phyloP scores from a whole-genome alignment of 2,888 invertebrate genomes.

The Clunio marinus region DNA sequence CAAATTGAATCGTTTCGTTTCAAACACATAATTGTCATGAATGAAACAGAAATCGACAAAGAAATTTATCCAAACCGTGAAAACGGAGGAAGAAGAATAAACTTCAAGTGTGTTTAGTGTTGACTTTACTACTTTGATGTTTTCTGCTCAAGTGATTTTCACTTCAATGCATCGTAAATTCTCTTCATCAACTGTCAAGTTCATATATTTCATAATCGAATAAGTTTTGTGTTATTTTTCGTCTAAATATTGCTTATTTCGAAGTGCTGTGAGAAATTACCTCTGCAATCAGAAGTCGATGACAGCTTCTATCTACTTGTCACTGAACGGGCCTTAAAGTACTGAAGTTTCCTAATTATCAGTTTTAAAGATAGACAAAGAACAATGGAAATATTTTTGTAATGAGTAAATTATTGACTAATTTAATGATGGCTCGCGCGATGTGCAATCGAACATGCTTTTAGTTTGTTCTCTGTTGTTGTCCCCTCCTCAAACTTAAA shows the following conservation, averaged over 20 bases:
- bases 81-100: not conserved
- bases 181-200: not conserved
- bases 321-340: no score
- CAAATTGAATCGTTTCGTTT: not conserved
- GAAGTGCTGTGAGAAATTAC: not conserved
- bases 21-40: not conserved
- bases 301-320: not conserved
- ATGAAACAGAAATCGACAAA: not conserved
- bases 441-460: not conserved
- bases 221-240: no score
- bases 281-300: not conserved
- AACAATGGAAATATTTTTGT: conserved; percentile 23
- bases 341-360: conserved; percentile 8
- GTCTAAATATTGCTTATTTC: no score
- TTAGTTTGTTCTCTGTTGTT: not conserved
- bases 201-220: not conserved
- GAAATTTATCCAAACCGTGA: not conserved
- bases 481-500: not conserved
- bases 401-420: conserved; percentile 10
- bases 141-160: not conserved
- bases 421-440: not conserved
- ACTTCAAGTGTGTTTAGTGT: not conserved
- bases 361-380: not conserved
- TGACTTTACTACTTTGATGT: not conserved
- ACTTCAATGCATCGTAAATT: conserved; percentile 1